Conservation (phyloP, 2,797 vertebrate genomes). For the Lagodon rhomboides region DNA sequence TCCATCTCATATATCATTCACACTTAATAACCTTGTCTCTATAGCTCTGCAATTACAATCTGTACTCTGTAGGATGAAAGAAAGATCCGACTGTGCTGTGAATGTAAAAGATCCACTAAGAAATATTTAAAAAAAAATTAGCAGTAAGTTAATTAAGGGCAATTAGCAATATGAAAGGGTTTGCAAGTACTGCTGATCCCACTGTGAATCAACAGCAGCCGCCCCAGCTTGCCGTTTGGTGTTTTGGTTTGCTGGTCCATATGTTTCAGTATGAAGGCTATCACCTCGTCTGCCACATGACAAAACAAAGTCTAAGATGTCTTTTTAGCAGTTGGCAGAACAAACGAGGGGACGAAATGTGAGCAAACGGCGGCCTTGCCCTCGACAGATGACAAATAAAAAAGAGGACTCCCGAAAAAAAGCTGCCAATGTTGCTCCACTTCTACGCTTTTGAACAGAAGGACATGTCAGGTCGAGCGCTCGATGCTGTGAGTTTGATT, state of each 20-base stretch:
- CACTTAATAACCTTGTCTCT: slow-evolving; percentile 12
- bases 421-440: neutral
- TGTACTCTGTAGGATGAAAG: neutral
- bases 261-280: neutral
- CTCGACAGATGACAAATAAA: neutral
- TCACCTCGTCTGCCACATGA: neutral
- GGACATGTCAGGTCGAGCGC: neutral
- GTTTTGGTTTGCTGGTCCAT: slow-evolving; percentile 9
- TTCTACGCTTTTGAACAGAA: neutral
- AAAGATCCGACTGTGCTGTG: neutral
- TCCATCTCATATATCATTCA: slow-evolving; percentile 24
- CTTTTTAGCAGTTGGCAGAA: neutral
- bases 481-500: neutral
- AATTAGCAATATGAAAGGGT: neutral
- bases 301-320: neutral
- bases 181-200: slow-evolving; percentile 3
- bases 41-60: neutral
- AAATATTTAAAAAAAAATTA: slow-evolving; percentile 1
- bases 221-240: neutral
- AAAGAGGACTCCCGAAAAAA: neutral
- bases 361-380: neutral
- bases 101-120: neutral
- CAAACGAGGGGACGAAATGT: neutral
- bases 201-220: slow-evolving; percentile 1
- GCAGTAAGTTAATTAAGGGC: neutral